These are phyloP conservation scores for Oasisia sp. DNA, from an alignment of 2,888 invertebrate species.

Conservation along the genomic window DNA sequence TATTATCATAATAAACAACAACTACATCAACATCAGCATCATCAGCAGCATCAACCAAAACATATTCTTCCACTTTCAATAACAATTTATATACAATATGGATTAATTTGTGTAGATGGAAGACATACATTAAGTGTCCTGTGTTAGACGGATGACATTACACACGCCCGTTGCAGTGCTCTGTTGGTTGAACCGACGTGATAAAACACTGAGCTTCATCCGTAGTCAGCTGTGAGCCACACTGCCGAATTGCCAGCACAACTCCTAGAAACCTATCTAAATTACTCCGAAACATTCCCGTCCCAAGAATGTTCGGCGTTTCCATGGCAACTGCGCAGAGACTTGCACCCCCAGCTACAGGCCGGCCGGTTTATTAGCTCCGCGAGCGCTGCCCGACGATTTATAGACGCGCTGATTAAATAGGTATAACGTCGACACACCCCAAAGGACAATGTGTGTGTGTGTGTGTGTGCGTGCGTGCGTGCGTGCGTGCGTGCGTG, in stretches of 20 bases:
- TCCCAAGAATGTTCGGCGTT: conserved; percentile 4
- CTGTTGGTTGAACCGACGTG: neutral
- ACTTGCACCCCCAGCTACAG: neutral
- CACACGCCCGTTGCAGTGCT: neutral
- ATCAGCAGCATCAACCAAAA: too few relatives aligned
- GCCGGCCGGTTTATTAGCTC: neutral
- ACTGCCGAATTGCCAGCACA: neutral
- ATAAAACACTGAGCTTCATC: too few relatives aligned
- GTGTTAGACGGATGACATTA: neutral
- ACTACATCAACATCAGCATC: too few relatives aligned
- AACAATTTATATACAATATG: too few relatives aligned
- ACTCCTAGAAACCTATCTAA: neutral
- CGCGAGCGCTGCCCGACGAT: neutral
- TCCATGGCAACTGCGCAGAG: neutral
- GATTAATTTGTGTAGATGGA: neutral
- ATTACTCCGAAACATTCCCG: neutral
- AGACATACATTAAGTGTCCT: neutral
- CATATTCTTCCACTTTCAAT: too few relatives aligned
- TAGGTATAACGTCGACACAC: too few relatives aligned
- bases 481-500: too few relatives aligned
- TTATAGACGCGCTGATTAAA: neutral
- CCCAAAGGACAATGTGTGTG: too few relatives aligned
- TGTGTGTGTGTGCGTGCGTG: too few relatives aligned
- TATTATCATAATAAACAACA: too few relatives aligned
- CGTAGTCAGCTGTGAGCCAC: too few relatives aligned